Percentiles rank a stretch among this genome's conserved stretches.
Conservation (phyloP, 2,888 invertebrate genomes). For the Heliconius ethilla region DNA sequence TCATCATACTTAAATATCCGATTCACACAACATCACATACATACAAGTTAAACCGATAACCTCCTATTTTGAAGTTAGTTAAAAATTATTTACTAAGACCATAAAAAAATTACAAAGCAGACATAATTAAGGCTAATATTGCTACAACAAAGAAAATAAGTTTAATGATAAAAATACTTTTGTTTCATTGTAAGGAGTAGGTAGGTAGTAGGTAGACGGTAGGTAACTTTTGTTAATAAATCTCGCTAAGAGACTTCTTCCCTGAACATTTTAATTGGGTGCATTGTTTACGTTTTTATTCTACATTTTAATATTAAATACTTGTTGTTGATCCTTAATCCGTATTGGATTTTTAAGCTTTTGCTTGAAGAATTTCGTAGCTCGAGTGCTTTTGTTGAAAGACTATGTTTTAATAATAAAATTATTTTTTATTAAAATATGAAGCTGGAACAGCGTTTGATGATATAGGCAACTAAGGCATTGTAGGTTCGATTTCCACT, state of each 20-base stretch:
- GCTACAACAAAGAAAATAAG: not conserved
- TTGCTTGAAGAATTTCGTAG: not conserved
- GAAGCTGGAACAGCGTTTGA: too few species aligned
- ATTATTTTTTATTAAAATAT: not conserved
- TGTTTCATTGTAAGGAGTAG: not conserved
- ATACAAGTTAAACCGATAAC: not conserved
- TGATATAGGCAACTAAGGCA: not conserved
- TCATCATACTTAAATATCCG: too few species aligned
- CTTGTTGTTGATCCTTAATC: not conserved
- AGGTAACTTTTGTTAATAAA: constrained; percentile 6
- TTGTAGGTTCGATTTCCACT: not conserved
- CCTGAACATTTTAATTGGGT: constrained; percentile 10
- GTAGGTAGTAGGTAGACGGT: not conserved
- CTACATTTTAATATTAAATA: not conserved
- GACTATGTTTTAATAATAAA: not conserved
- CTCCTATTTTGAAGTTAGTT: not conserved
- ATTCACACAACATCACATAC: too few species aligned
- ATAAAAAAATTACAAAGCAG: not conserved
- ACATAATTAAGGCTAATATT: not conserved
- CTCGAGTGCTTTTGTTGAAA: not conserved
- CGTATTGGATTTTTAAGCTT: not conserved
- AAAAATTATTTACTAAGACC: not conserved
- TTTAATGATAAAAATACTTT: not conserved
- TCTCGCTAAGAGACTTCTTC: constrained; percentile 3
- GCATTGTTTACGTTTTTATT: not conserved